These are phyloP conservation scores for Drosophila equinoxialis DNA, from an alignment of 1,140 invertebrate species.

Conservation along the genomic window DNA sequence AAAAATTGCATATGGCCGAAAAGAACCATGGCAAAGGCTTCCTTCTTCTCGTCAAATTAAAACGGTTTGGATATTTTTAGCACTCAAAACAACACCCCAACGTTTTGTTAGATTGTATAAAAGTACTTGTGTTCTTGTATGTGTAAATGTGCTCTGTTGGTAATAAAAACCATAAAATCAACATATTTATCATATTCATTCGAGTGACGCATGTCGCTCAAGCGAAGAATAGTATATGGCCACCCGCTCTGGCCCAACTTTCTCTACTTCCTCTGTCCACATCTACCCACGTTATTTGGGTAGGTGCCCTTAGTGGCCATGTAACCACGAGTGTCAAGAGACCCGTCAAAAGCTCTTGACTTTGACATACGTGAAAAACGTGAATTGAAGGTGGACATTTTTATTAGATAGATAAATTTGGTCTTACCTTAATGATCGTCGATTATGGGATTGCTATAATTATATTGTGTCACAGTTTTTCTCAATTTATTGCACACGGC, in stretches of 20 bases:
- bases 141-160: conserved; percentile 23
- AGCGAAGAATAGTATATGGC: conserved; percentile 22
- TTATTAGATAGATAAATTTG: conserved; percentile 63
- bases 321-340: conserved; percentile 4
- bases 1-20: conserved; percentile 21
- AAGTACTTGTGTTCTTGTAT: neutral
- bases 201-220: conserved; percentile 65
- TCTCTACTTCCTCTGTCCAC: too few species aligned
- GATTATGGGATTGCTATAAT: conserved; percentile 41
- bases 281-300: neutral
- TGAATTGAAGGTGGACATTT: conserved; percentile 41
- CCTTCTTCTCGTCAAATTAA: conserved; percentile 21
- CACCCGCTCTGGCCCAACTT: neutral
- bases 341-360: conserved; percentile 56
- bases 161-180: conserved; percentile 74
- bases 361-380: conserved; percentile 57
- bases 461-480: conserved; percentile 47
- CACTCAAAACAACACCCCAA: conserved; percentile 30
- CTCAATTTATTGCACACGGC: conserved; percentile 74
- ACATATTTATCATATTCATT: conserved; percentile 73
- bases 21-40: neutral
- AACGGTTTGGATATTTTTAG: conserved; percentile 56
- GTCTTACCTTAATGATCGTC: conserved; percentile 41
- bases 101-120: conserved; percentile 32
- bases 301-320: neutral